Conservation (phyloP, 2,888 invertebrate genomes). For the Callyntrura guangdongensis region DNA sequence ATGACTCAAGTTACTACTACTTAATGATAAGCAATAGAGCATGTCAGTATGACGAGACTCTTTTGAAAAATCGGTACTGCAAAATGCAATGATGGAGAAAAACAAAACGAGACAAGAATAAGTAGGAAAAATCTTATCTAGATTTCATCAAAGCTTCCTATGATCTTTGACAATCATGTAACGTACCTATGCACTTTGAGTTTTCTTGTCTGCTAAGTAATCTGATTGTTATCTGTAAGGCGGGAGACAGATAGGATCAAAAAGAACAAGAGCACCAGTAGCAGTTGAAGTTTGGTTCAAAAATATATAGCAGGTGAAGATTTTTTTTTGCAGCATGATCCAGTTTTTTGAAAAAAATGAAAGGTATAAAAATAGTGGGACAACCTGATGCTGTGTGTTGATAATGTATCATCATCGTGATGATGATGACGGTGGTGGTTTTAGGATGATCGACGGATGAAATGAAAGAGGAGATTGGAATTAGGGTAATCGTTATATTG, state of each 20-base stretch:
- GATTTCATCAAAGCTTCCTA: not conserved
- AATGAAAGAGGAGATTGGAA: not conserved
- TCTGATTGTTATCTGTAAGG: not conserved
- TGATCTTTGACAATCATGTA: too few relatives aligned
- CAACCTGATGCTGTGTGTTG: constrained; percentile 33
- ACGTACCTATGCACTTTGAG: too few relatives aligned
- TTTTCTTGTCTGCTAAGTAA: not conserved
- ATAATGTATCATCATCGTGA: too few relatives aligned
- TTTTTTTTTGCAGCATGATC: constrained; percentile 34
- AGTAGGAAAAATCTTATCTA: not conserved
- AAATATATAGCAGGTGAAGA: constrained; percentile 33
- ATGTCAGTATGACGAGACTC: not conserved
- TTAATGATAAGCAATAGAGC: not conserved
- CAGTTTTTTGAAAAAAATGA: constrained; percentile 43
- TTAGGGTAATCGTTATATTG: not conserved
- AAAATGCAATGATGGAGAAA: too few relatives aligned
- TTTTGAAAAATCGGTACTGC: too few relatives aligned
- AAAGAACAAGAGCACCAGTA: not conserved
- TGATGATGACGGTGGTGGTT: not conserved
- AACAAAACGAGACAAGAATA: too few relatives aligned
- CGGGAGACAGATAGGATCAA: constrained; percentile 15
- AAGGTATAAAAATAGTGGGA: constrained; percentile 44
- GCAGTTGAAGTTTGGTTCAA: constrained; percentile 2
- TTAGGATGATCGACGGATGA: not conserved
- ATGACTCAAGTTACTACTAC: constrained; percentile 19